phyloP scores from a whole-genome alignment of 2,113 vertebrate genomes.

The Castor canadensis region DNA sequence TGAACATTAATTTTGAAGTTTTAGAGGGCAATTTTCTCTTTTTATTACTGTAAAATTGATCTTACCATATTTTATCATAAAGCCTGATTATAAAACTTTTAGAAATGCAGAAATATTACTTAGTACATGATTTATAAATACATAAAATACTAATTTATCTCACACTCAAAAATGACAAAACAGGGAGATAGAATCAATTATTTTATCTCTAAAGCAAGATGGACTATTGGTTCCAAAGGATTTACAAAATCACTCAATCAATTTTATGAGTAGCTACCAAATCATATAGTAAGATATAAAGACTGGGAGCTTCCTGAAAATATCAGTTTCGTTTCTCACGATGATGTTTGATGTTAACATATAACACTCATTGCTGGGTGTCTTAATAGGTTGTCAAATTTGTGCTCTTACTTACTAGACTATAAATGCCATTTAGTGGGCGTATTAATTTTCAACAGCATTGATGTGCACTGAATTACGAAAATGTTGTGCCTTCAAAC shows the following conservation, averaged over 20 bases:
- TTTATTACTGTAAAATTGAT: constrained; percentile 17
- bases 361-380: not conserved
- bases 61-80: constrained; percentile 47
- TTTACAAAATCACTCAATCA: constrained; percentile 48
- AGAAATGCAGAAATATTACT: constrained; percentile 41
- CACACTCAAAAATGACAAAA: constrained; percentile 30
- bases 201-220: constrained; percentile 35
- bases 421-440: not conserved
- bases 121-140: constrained; percentile 61
- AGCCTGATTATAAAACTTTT: constrained; percentile 51
- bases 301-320: not conserved
- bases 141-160: constrained; percentile 53
- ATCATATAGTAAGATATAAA: not conserved
- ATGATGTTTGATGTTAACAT: not conserved
- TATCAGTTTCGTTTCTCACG: not conserved
- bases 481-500: not conserved
- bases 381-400: constrained; percentile 26
- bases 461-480: not conserved
- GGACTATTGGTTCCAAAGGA: constrained; percentile 43
- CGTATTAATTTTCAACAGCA: not conserved
- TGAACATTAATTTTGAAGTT: constrained; percentile 69
- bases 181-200: constrained; percentile 55
- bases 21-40: constrained; percentile 4
- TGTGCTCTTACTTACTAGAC: constrained; percentile 23
- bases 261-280: constrained; percentile 47